A percentile compares a stretch with the other conserved stretches of the same genome.
Conservation (phyloP, 2,797 vertebrate species). For the Trichosurus vulpecula region DNA sequence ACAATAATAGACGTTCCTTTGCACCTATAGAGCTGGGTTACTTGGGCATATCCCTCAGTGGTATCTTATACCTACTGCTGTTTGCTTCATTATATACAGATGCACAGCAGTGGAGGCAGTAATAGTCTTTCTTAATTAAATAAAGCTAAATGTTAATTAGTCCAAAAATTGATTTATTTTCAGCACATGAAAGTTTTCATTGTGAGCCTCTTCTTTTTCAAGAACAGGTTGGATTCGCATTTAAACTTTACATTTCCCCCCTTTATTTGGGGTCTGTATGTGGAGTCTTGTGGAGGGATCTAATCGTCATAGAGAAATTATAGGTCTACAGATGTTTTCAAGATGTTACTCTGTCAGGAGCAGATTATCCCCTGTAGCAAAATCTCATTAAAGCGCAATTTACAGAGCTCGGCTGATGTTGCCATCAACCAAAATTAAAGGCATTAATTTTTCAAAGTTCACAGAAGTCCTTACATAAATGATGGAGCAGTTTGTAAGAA, state of each 20-base stretch:
- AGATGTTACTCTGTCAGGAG: conserved; percentile 99
- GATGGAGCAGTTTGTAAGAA: conserved; percentile 98
- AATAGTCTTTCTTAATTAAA: conserved; percentile 91
- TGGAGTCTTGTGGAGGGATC: conserved; percentile 93
- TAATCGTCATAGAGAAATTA: conserved; percentile 98
- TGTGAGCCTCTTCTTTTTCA: conserved; percentile 81
- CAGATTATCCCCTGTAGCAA: conserved; percentile 99
- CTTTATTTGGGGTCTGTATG: conserved; percentile 92
- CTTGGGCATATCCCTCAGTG: conserved; percentile 87
- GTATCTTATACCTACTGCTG: conserved; percentile 89
- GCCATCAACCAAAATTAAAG: conserved; percentile 99
- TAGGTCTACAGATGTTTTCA: conserved; percentile 99
- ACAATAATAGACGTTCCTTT: conserved; percentile 89
- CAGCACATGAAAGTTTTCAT: conserved; percentile 84
- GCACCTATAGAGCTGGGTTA: conserved; percentile 87
- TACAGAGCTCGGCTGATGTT: conserved; percentile 99
- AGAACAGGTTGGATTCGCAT: conserved; percentile 88
- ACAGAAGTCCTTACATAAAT: conserved; percentile 99
- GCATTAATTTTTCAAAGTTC: conserved; percentile 99
- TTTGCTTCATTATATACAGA: conserved; percentile 90
- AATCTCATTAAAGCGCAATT: conserved; percentile 99
- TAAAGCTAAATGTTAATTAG: conserved; percentile 91
- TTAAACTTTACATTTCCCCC: conserved; percentile 87
- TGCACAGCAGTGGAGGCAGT: conserved; percentile 89
- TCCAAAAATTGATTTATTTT: conserved; percentile 89